These are phyloP conservation scores for Leucoraja ocellata DNA, from an alignment of 2,797 vertebrate species.

Conservation along the genomic window DNA sequence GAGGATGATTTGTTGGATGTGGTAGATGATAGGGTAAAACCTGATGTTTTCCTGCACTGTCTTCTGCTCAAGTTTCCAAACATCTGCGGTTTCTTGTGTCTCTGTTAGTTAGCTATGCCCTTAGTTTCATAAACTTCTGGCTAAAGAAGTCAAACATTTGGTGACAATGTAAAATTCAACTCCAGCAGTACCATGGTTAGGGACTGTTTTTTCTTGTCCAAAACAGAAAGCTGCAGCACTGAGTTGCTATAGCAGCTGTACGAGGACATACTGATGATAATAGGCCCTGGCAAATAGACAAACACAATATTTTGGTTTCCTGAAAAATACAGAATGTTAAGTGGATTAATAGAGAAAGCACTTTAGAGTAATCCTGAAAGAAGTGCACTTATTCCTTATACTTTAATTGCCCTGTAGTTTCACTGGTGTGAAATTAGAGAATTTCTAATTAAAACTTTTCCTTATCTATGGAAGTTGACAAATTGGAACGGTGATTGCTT, in stretches of 20 bases:
- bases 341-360: not conserved
- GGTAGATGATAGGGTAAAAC: too few relatives aligned
- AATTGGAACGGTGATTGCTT: not conserved
- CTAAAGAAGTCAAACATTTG: not conserved
- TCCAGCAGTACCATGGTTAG: not conserved
- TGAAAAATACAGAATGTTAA: not conserved
- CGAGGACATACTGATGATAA: not conserved
- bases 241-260: not conserved
- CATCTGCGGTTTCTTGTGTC: too few relatives aligned
- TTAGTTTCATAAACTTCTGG: not conserved
- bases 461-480: not conserved
- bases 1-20: too few relatives aligned
- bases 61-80: too few relatives aligned
- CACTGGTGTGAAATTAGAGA: not conserved
- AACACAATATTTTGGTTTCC: not conserved
- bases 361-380: not conserved
- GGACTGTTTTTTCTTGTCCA: not conserved
- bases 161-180: not conserved
- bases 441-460: not conserved
- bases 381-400: not conserved
- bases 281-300: not conserved
- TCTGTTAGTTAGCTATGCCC: not conserved
- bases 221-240: not conserved
- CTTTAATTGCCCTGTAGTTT: not conserved
- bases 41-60: too few relatives aligned